Evolutionary conservation across 2,888 invertebrate genomes (phyloP), one percentile per base, ranked within the genome.

Genomic region (Strigamia maritima): DNA sequence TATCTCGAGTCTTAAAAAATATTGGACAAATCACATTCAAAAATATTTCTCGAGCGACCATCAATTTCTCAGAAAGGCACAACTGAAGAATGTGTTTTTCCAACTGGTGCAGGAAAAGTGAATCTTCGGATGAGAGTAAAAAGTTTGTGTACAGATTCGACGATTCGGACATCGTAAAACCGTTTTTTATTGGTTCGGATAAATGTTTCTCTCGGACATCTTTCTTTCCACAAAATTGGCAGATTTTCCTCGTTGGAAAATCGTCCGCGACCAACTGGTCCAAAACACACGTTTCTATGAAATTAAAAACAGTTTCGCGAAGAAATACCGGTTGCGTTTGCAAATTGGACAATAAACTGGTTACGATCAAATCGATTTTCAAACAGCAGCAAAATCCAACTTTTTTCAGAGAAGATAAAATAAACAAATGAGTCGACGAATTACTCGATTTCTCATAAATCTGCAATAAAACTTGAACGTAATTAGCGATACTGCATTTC

Each of bases 311-410:
- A 2, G n/a, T 19, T 40, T 31, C 35, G 10, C 76, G 28, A 12
- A 76, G 24, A 76, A 38, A 35, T 2, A 38, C 19, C 16, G 16
- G 28, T 40, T 76, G 31, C 22, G 8, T 2, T 1, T 31, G 14
- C 6, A 76, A 1, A 22, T 22, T n/a, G 19, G 28, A n/a, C 40
- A 76, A 40, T 2, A 76, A 8, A 76, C 22, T 19, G 19, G 16
- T 35, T 2, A 76, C 4, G 19, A 76, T 38, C 28, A 3, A 10
- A 38, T 40, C 76, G 14, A 38, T 10, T 35, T 22, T 2, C 14
- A 76, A 7, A 38, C 76, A 76, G 22, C 76, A 76, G 35, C 76
- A 76, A 40, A 76, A 40, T 16, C 76, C 76, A n/a, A 76, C 38
- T 31, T 76, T 38, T n/a, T 35, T 76, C 24, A 76, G 19, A 3